phyloP scores from a whole-genome alignment of 2,888 invertebrate species.

The Autographa pulchrina region DNA sequence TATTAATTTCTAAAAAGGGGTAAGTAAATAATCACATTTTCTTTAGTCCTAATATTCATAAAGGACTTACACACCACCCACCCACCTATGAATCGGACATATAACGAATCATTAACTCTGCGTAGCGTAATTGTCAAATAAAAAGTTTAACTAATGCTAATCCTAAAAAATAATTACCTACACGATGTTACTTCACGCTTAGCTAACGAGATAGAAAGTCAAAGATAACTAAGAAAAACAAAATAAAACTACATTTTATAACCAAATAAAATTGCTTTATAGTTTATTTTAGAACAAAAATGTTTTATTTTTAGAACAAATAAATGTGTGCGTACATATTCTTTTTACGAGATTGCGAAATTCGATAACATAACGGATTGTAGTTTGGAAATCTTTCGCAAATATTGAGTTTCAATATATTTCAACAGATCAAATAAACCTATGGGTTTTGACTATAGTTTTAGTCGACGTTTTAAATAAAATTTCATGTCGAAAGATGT shows the following conservation, averaged over 20 bases:
- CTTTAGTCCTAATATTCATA: not conserved
- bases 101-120: not conserved
- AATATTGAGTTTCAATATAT: constrained; percentile 22
- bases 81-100: too few relatives aligned
- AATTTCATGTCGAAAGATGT: constrained; percentile 24
- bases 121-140: not conserved
- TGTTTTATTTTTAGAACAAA: constrained; percentile 38
- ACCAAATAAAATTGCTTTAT: not conserved
- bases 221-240: not conserved
- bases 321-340: constrained; percentile 8
- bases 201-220: not conserved
- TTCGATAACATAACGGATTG: constrained; percentile 44
- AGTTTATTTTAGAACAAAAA: constrained; percentile 18
- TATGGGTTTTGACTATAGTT: not conserved
- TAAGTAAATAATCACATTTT: not conserved
- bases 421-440: constrained; percentile 22
- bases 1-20: not conserved
- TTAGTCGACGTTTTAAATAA: constrained; percentile 11
- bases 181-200: not conserved
- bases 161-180: not conserved
- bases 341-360: constrained; percentile 33
- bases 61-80: too few relatives aligned
- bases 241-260: not conserved
- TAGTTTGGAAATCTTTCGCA: constrained; percentile 14
- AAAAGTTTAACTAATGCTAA: not conserved